A percentile compares a stretch with the other conserved stretches of the same genome.
These are phyloP conservation scores for Daphoenositta chrysoptera DNA, from an alignment of 2,113 vertebrate species.

Conservation along the genomic window DNA sequence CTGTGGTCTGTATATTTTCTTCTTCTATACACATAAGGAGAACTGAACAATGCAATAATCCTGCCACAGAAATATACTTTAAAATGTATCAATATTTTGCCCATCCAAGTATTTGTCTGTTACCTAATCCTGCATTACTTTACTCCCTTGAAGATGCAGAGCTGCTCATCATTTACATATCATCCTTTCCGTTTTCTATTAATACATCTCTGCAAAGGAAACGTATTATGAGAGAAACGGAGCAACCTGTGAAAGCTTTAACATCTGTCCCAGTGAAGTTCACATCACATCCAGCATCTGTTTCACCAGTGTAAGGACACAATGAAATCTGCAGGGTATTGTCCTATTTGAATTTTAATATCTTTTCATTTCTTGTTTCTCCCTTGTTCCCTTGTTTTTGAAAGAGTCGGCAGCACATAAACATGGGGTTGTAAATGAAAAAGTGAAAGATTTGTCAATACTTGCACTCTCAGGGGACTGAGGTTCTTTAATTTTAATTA, in stretches of 20 bases:
- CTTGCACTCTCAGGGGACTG: neutral
- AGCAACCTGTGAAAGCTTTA: neutral
- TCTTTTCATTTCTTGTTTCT: neutral
- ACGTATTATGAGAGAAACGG: accelerated
- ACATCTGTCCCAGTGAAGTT: neutral
- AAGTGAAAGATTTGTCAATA: neutral
- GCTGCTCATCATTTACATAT: neutral
- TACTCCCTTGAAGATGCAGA: neutral
- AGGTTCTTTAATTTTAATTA: slow-evolving; percentile 25
- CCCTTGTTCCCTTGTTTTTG: neutral
- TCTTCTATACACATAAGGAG: neutral
- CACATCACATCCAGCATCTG: neutral
- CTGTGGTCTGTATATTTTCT: neutral
- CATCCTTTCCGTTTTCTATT: neutral
- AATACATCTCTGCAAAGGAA: neutral
- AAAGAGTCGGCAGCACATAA: neutral
- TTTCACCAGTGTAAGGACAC: neutral
- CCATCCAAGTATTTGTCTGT: neutral
- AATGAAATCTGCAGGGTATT: neutral
- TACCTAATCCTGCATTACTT: neutral
- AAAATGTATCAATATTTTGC: neutral
- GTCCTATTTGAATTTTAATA: slow-evolving; percentile 1
- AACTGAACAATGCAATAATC: neutral
- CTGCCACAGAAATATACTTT: neutral
- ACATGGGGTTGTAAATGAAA: neutral